Conservation (phyloP, 2,888 invertebrate genomes). For the Scaptomyza tumidula region DNA sequence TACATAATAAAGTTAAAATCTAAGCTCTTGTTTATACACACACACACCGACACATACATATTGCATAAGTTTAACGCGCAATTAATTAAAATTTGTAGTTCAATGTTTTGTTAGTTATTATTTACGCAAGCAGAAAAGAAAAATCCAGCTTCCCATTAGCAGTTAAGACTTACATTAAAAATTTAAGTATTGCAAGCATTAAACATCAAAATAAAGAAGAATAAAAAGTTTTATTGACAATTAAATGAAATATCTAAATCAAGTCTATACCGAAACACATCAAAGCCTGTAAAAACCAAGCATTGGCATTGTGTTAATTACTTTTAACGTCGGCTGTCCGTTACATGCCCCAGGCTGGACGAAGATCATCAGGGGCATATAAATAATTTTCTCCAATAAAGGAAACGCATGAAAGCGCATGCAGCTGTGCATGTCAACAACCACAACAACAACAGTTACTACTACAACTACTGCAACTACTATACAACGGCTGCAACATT, state of each 20-base stretch:
- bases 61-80: constrained; percentile 43
- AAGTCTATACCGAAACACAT: constrained; percentile 26
- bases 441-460: constrained; percentile 49
- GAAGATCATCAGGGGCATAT: constrained; percentile 65
- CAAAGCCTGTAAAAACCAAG: constrained; percentile 15
- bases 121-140: constrained; percentile 63
- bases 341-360: constrained; percentile 32
- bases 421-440: constrained; percentile 81
- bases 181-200: constrained; percentile 77
- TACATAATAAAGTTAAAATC: constrained; percentile 54
- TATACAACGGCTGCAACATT: constrained; percentile 45
- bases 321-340: constrained; percentile 48
- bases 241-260: constrained; percentile 44
- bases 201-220: constrained; percentile 62
- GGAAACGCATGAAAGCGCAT: constrained; percentile 79
- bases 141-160: constrained; percentile 33
- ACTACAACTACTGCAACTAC: constrained; percentile 28
- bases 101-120: constrained; percentile 80
- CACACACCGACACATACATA: constrained; percentile 14
- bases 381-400: constrained; percentile 79
- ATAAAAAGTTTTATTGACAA: constrained; percentile 76
- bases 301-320: constrained; percentile 75
- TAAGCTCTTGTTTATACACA: constrained; percentile 62
- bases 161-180: constrained; percentile 63
- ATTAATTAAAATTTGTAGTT: constrained; percentile 65